These are phyloP conservation scores for Sitobion miscanthi DNA, from an alignment of 1,140 invertebrate genomes.

Conservation along the genomic window DNA sequence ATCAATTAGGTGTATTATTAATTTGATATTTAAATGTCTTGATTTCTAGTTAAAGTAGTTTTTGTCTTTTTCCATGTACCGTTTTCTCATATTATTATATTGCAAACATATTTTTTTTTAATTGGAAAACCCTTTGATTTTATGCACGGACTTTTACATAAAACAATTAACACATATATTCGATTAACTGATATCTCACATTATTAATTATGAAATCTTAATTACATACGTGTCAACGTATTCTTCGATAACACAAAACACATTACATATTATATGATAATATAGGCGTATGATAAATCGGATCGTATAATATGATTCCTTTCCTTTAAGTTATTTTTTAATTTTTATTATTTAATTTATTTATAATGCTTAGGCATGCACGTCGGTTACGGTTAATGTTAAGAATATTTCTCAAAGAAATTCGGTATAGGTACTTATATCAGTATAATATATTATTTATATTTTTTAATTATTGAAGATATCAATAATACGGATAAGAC, in stretches of 20 bases:
- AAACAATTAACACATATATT: background rate
- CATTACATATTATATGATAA: background rate
- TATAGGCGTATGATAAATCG: background rate
- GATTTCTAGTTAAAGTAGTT: background rate
- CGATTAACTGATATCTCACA: background rate
- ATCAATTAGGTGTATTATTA: background rate
- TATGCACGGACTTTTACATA: background rate
- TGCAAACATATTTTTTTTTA: background rate
- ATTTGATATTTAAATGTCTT: background rate
- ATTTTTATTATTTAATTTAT: no score
- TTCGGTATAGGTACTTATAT: background rate
- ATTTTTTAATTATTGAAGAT: no score
- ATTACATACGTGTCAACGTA: background rate
- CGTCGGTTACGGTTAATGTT: background rate
- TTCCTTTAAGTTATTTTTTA: no score
- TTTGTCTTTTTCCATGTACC: background rate
- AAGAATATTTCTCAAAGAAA: background rate
- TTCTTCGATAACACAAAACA: background rate
- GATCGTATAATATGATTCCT: background rate
- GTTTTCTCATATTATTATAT: background rate
- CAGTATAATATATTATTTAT: background rate
- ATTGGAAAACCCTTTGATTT: background rate
- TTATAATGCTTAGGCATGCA: no score
- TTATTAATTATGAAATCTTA: constrained; percentile 10
- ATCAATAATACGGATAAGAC: background rate